Evolutionary conservation across 2,113 vertebrate genomes (phyloP), one percentile per base, ranked within the genome.

Genomic region (Chaenogobius annularis): DNA sequence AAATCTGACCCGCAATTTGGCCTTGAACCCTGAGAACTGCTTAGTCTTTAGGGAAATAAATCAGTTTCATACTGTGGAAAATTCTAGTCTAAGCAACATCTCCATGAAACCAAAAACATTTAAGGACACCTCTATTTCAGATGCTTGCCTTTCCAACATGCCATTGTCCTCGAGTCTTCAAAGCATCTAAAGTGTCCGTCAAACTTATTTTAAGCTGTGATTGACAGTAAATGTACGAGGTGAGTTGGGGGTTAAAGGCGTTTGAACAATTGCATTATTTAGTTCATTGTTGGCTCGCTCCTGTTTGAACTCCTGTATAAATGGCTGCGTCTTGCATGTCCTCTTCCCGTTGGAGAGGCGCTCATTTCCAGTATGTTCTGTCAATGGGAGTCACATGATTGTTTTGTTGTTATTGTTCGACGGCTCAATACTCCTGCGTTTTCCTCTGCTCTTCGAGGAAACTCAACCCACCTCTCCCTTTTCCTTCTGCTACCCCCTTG

Each of bases 361-460:
- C 47, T 5, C 47, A 63, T 69, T 77, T 66, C 66, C 67, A 62
- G 52, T 50, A 26, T 0, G 14, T 79, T 84, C 71, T 72, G 56
- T 81, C 72, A 81, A 80, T 73, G 63, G 74, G 58, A 68, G 17
- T 54, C 72, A 70, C 77, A 70, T 89, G 83, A 70, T 43, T 47
- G 66, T 74, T 74, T 68, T 80, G 83, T 75, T 87, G 78, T 85
- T 87, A 83, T 90, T 87, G 78, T 87, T 62, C 70, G 5, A 61
- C 72, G 47, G 83, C 69, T 76, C 74, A 70, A 72, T 72, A 80
- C 86, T 82, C 80, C 78, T 44, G 68, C 77, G 77, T 87, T 85
- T 92, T 91, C 89, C 87, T 90, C 78, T 85, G 66, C 69, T 35
- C 87, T 86, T 88, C 76, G 67, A 90, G 79, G 83, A 92, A 88